Percentiles rank a stretch among this genome's conserved stretches.
These are phyloP conservation scores for Burhinus bistriatus DNA, from an alignment of 2,113 vertebrate genomes.

Conservation along the genomic window DNA sequence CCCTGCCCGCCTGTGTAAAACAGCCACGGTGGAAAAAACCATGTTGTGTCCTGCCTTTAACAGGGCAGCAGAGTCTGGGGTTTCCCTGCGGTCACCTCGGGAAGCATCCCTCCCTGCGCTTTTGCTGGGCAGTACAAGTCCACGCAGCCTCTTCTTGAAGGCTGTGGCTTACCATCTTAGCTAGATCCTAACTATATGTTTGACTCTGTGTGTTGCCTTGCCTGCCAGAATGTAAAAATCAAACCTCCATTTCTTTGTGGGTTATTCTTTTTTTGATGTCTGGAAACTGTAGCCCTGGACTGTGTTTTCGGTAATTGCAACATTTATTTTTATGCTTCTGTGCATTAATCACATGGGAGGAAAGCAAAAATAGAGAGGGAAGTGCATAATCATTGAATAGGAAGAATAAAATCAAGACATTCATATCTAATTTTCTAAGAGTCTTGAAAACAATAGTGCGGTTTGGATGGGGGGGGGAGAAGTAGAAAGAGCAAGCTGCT, in stretches of 20 bases:
- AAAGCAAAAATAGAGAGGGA: not conserved
- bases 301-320: not conserved
- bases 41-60: not conserved
- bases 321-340: constrained; percentile 10
- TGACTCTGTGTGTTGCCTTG: not conserved
- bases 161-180: not conserved
- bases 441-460: not conserved
- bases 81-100: not conserved
- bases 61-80: not conserved
- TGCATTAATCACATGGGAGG: not conserved
- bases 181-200: not conserved
- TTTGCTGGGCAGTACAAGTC: not conserved
- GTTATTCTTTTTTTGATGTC: not conserved
- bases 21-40: accelerated
- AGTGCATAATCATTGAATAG: not conserved
- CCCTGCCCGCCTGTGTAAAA: not conserved
- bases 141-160: not conserved
- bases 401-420: constrained; percentile 5
- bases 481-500: not conserved
- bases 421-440: not conserved
- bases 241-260: not conserved
- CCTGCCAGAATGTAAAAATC: not conserved
- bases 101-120: not conserved
- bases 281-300: not conserved
- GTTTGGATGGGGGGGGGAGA: not conserved